Evolutionary conservation across 2,888 invertebrate species (phyloP).

Genomic region (Branchipolynoe longqiensis): DNA sequence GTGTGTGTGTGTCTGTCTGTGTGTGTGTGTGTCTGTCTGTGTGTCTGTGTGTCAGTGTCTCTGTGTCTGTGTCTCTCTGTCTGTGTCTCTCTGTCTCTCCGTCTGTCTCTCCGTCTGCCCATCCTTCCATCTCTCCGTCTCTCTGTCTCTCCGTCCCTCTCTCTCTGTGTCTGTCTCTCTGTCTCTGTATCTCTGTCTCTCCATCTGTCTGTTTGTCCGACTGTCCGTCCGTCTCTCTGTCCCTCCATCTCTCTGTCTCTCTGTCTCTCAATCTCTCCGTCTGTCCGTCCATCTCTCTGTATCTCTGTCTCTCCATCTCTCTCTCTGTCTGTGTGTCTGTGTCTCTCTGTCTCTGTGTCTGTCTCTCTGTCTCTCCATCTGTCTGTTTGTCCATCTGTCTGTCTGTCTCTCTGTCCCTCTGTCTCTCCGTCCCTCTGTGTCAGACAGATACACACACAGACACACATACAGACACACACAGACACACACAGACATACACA

Average conservation of each 20-base stretch:
- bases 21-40: slow-evolving; percentile 38
- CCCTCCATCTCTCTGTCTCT: not conserved
- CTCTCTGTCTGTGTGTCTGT: not conserved
- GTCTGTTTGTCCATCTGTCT: too few species aligned
- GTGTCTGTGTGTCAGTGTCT: slow-evolving; percentile 17
- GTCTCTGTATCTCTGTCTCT: too few species aligned
- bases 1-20: slow-evolving; percentile 52
- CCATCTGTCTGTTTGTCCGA: too few species aligned
- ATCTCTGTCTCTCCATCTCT: too few species aligned
- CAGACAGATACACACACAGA: too few species aligned
- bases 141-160: not conserved
- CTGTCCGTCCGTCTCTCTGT: not conserved
- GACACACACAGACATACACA: not conserved
- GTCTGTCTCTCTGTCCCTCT: too few species aligned
- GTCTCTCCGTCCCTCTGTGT: too few species aligned
- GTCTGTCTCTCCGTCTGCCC: slow-evolving; percentile 52
- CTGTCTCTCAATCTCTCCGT: too few species aligned
- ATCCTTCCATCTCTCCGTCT: not conserved
- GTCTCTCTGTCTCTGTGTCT: not conserved
- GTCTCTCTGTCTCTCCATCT: too few species aligned
- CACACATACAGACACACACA: not conserved
- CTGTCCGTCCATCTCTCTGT: too few species aligned
- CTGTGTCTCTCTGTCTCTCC: slow-evolving; percentile 47
- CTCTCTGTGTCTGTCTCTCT: not conserved
- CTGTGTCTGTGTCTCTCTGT: slow-evolving; percentile 45